Percentiles rank a stretch among this genome's conserved stretches.
Evolutionary conservation across 2,888 invertebrate genomes (phyloP).

Genomic region (Drosophila niveifrons): DNA sequence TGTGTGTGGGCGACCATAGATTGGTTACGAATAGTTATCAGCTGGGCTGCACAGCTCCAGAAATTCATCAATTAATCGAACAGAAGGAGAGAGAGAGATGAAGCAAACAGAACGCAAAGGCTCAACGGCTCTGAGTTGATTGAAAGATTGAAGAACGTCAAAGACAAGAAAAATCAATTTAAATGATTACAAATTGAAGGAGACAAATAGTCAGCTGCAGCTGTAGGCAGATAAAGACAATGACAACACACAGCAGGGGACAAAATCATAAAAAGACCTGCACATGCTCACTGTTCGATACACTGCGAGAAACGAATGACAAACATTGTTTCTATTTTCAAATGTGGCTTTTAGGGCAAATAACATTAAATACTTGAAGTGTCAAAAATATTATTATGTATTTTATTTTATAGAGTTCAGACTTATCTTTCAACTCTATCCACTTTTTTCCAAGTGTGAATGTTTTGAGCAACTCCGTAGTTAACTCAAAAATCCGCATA

Average conservation of each 20-base stretch:
- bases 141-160: slow-evolving; percentile 57
- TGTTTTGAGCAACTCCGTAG: slow-evolving; percentile 37
- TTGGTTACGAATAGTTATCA: slow-evolving; percentile 59
- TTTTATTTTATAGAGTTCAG: too few relatives aligned
- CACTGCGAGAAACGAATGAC: slow-evolving; percentile 36
- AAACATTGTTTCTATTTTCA: background rate
- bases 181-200: slow-evolving; percentile 78
- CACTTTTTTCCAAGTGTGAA: slow-evolving; percentile 46
- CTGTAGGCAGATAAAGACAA: slow-evolving; percentile 43
- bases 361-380: too few relatives aligned
- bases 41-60: slow-evolving; percentile 40
- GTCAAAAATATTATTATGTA: too few relatives aligned
- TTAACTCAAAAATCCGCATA: slow-evolving; percentile 29
- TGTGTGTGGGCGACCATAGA: slow-evolving; percentile 27
- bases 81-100: slow-evolving; percentile 4
- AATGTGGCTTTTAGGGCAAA: too few relatives aligned
- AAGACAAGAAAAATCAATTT: slow-evolving; percentile 79
- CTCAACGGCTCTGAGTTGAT: slow-evolving; percentile 46
- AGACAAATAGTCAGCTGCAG: slow-evolving; percentile 69
- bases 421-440: background rate
- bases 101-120: slow-evolving; percentile 7
- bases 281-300: slow-evolving; percentile 25
- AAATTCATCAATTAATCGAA: slow-evolving; percentile 70
- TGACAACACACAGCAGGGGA: slow-evolving; percentile 32
- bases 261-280: slow-evolving; percentile 45